Percentiles rank a stretch among this genome's conserved stretches.
Conservation (phyloP, 2,113 vertebrate species). For the Tragelaphus strepsiceros region DNA sequence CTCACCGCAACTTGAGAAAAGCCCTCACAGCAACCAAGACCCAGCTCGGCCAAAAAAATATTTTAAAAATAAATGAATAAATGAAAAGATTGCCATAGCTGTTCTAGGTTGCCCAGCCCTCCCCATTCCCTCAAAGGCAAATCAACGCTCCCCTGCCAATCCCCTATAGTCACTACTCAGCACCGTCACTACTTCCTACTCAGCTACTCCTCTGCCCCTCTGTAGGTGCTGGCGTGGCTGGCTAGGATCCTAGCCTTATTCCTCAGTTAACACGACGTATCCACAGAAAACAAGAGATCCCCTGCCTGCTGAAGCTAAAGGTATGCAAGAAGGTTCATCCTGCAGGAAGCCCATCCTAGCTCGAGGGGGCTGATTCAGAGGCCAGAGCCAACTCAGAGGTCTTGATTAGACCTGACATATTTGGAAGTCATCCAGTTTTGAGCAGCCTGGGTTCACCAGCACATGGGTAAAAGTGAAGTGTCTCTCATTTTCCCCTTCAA, state of each 20-base stretch:
- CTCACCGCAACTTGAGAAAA: not conserved
- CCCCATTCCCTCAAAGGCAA: not conserved
- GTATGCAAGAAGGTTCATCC: too few species aligned
- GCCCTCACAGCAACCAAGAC: not conserved
- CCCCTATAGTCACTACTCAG: not conserved
- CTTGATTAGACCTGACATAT: not conserved
- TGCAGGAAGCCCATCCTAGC: not conserved
- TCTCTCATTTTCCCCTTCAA: not conserved
- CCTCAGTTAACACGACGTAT: not conserved
- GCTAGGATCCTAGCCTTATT: not conserved
- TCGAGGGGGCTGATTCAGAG: not conserved
- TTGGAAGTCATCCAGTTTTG: not conserved
- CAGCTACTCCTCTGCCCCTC: not conserved
- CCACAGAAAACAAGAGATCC: not conserved
- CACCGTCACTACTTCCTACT: not conserved
- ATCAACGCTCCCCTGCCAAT: not conserved
- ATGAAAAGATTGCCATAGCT: not conserved
- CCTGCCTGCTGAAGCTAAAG: not conserved
- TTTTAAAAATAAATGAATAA: not conserved
- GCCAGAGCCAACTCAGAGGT: not conserved
- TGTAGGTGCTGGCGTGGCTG: not conserved
- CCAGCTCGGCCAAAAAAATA: not conserved
- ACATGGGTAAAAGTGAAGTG: not conserved
- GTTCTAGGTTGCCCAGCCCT: not conserved
- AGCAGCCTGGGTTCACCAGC: not conserved